Evolutionary conservation across 2,797 vertebrate genomes (phyloP), one percentile per base, ranked within the genome.

Genomic region (Cuculus canorus): DNA sequence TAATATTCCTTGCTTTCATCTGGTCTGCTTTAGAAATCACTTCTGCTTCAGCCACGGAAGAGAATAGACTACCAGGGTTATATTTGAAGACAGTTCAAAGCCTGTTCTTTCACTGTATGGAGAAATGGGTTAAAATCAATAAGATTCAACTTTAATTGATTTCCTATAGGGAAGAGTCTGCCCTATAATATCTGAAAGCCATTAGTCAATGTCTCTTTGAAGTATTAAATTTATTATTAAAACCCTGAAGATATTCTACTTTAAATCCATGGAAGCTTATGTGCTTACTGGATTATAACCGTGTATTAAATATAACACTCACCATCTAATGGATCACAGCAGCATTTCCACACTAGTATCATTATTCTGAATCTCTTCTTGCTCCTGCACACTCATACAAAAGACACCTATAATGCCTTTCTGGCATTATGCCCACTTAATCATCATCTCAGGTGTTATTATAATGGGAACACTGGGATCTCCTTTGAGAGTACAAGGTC

Each of bases 181-280:
- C 35, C 71, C 71, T 78, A 45, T 82, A 92, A 90, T 91, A 92
- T 89, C 88, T 91, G 86, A 93, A 93, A 96, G 68, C 79, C 88
- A 92, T 97, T 95, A 96, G 71, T 93, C 96, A 95, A 92, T 95
- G 92, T 96, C 88, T 87, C 92, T 96, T 95, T 96, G 96, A 96
- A 96, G 88, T 95, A 95, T 83, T 94, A 87, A 54, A 95, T 95
- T 92, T 95, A 83, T 94, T 93, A 89, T 50, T 84, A 92, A 97
- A 94, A 83, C 94, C 93, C 94, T 65, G 65, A 93, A 96, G 94
- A 91, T 63, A 92, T 50, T 95, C 41, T 92, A 22, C 92, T 94
- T 94, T 80, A 94, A 90, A 95, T 64, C 92, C 59, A 48, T 84
- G 61, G 86, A 85, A 81, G 47, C 66, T 94, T 88, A 92, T 90